Conservation (phyloP, 2,797 vertebrate species). For the Manis pentadactyla region DNA sequence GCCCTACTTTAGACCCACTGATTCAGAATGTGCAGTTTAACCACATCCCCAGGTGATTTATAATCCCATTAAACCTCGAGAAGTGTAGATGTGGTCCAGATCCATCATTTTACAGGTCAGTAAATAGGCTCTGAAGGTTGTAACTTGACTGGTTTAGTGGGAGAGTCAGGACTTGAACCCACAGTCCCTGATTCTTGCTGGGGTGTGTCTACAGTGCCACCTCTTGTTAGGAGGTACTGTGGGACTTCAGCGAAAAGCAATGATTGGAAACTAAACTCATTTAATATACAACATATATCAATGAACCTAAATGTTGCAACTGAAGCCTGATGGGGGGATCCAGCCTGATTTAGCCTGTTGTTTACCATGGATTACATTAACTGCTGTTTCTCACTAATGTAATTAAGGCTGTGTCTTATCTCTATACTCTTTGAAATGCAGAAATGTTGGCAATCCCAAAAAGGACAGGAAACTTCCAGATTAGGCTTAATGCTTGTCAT, state of each 20-base stretch:
- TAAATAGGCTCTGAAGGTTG: neutral
- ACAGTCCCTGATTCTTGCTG: neutral
- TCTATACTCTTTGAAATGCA: slow-evolving; percentile 29
- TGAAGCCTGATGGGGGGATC: neutral
- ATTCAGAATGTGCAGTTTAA: slow-evolving; percentile 11
- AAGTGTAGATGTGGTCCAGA: neutral
- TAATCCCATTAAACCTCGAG: neutral
- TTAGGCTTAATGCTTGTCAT: slow-evolving; percentile 72
- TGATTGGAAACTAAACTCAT: neutral
- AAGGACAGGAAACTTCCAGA: slow-evolving; percentile 54
- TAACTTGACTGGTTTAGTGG: neutral
- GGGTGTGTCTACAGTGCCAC: neutral
- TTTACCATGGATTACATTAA: neutral
- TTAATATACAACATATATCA: neutral
- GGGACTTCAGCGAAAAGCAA: slow-evolving; percentile 19
- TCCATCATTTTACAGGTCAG: neutral
- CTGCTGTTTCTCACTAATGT: slow-evolving; percentile 40
- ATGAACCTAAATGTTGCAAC: neutral
- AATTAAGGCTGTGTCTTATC: neutral
- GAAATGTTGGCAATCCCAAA: slow-evolving; percentile 46
- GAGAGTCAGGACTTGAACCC: neutral
- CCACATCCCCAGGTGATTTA: neutral
- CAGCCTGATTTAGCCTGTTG: neutral
- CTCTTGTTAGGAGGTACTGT: neutral
- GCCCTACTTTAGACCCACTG: neutral